Percentiles rank a stretch among this genome's conserved stretches.
These are phyloP conservation scores for Drosophila pallidifrons DNA, from an alignment of 1,140 invertebrate species.

Conservation along the genomic window DNA sequence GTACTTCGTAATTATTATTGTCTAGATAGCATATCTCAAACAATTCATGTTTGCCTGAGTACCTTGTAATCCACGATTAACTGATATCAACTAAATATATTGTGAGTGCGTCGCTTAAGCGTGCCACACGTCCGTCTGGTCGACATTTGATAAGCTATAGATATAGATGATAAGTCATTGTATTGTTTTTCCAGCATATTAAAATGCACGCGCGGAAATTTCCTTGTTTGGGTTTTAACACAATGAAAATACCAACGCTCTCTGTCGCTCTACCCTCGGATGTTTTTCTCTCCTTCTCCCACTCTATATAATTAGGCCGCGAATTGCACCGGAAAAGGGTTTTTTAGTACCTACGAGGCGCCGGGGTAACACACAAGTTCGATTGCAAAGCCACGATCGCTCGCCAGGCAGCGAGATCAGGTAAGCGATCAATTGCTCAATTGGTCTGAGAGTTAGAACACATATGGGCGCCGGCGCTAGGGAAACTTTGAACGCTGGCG, in stretches of 20 bases:
- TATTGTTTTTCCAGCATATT: constrained; percentile 37
- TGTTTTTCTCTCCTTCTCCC: constrained; percentile 3
- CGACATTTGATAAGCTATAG: neutral
- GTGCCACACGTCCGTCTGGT: neutral
- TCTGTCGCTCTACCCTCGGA: constrained; percentile 24
- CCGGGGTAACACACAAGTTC: constrained; percentile 63
- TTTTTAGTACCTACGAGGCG: constrained; percentile 75
- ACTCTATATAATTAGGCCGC: constrained; percentile 72
- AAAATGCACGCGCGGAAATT: constrained; percentile 73
- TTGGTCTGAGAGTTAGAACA: constrained; percentile 52
- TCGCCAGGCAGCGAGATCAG: constrained; percentile 37
- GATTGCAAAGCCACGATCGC: neutral
- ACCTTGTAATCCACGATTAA: neutral
- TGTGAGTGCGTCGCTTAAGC: neutral
- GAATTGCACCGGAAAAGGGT: constrained; percentile 76
- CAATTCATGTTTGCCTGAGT: constrained; percentile 2
- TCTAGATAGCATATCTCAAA: neutral
- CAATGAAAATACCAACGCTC: constrained; percentile 78
- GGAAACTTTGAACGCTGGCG: constrained; percentile 56
- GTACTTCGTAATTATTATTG: neutral
- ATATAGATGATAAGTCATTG: constrained; percentile 50
- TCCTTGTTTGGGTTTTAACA: constrained; percentile 78
- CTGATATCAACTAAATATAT: neutral
- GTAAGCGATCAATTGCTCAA: constrained; percentile 66
- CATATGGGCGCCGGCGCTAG: constrained; percentile 61